Base-by-base conservation (phyloP, 1,140 invertebrate genomes). In the Brachionus rotundiformis region DNA sequence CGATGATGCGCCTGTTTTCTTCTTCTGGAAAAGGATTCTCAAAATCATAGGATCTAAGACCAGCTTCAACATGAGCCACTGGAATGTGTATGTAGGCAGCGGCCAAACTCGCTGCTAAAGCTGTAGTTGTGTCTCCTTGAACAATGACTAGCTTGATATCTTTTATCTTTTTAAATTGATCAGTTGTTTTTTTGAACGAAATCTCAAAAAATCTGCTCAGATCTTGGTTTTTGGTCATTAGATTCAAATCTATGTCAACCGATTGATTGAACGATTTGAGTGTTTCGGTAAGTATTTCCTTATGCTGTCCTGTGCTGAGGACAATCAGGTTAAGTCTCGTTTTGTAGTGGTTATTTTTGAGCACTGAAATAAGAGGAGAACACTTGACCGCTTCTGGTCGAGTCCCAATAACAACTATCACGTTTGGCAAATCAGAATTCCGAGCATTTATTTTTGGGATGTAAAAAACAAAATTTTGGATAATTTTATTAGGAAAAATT, bases 21-120 rank as follows among this genome's bases (percentile, higher is more conserved):
- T 63, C 59, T 63, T 63, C 59, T 31, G 59, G 59, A 63, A 29
- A 68, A 5, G 63, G 63, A 68, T 36, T 68, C 8, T 31, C 31
- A 13, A 68, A n/a, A 19, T 68, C 31, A 36, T 33, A 68, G 13
- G 63, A 68, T 3, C 63, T 31, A 1, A 68, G 63, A 33, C 63
- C 63, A 39, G 63, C 63, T 68, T 68, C 63, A 11, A 68, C 63
- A 68, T 68, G 63, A 33, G 63, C 63, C 10, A 68, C 31, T 68
- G 63, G 31, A 5, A 68, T 16, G 16, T 36, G 27, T 10, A 33
- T 5, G 36, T 68, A 68, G 10, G 63, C 27, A 68, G 29, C 63
- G 16, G 63, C 63, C 2, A 68, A 11, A 33, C 27, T 33, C 3
- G 63, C 63, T n/a, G 63, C 63, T 11, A 68, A 16, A 33, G 63